phyloP scores from a whole-genome alignment of 2,888 invertebrate genomes.

The Chalcis sispes region DNA sequence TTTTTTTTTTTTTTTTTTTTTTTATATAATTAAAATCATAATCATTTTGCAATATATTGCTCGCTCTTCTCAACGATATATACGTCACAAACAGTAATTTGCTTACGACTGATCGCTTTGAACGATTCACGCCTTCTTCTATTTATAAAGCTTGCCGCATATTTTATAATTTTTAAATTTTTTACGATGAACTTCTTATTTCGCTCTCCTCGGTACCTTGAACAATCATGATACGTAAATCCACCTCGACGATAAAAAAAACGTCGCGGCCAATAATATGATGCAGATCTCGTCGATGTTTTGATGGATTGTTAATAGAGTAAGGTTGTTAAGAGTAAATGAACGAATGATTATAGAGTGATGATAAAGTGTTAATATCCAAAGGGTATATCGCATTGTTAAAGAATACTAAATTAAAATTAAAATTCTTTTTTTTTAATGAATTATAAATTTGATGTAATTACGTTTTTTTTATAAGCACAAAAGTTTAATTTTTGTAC shows the following conservation, averaged over 20 bases:
- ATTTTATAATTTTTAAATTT: slow-evolving; percentile 28
- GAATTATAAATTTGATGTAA: too few relatives aligned
- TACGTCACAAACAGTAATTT: not conserved
- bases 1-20: too few relatives aligned
- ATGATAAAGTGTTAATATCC: slow-evolving; percentile 39
- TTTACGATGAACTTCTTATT: slow-evolving; percentile 10
- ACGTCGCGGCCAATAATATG: slow-evolving; percentile 51
- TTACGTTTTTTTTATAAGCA: too few relatives aligned
- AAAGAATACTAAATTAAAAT: too few relatives aligned
- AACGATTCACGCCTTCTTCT: slow-evolving; percentile 19
- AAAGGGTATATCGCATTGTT: too few relatives aligned
- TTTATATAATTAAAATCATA: too few relatives aligned
- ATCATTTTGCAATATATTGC: too few relatives aligned
- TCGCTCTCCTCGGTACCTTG: slow-evolving; percentile 37
- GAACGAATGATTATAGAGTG: slow-evolving; percentile 63
- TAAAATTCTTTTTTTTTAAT: too few relatives aligned
- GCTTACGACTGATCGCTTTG: slow-evolving; percentile 26
- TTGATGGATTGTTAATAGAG: slow-evolving; percentile 70
- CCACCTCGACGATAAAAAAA: slow-evolving; percentile 46
- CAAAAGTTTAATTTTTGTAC: too few relatives aligned
- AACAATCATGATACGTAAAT: slow-evolving; percentile 54
- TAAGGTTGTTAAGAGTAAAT: slow-evolving; percentile 69
- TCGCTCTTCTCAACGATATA: too few relatives aligned
- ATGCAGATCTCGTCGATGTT: slow-evolving; percentile 57
- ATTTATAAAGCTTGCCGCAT: slow-evolving; percentile 39